Conservation (phyloP, 2,888 invertebrate species). For the Amiota mariae region DNA sequence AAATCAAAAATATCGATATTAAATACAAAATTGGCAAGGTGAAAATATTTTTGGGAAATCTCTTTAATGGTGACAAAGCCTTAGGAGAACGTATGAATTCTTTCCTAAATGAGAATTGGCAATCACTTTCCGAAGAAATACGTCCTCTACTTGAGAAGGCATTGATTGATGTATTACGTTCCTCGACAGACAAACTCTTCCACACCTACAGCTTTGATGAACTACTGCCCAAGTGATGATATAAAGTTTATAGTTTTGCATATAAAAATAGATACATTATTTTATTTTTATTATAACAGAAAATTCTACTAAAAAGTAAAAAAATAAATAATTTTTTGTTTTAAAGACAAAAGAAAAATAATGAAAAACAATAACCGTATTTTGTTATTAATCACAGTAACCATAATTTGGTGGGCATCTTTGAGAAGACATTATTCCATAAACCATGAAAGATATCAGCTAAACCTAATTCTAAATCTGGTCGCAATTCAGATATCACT, state of each 20-base stretch:
- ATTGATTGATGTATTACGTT: conserved; percentile 76
- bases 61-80: conserved; percentile 82
- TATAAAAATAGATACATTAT: conserved; percentile 28
- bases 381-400: conserved; percentile 61
- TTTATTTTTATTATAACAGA: conserved; percentile 2
- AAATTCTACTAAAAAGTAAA: conserved; percentile 19
- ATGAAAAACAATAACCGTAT: conserved; percentile 7
- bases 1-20: conserved; percentile 79
- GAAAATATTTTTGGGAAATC: conserved; percentile 79
- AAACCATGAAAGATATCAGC: conserved; percentile 76
- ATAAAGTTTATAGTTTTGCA: conserved; percentile 32
- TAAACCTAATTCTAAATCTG: conserved; percentile 76
- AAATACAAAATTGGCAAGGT: conserved; percentile 81
- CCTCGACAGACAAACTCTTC: conserved; percentile 78
- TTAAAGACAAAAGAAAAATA: conserved; percentile 38
- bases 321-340: conserved; percentile 19
- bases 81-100: conserved; percentile 83
- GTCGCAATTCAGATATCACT: conserved; percentile 77
- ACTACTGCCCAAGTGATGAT: conserved; percentile 73
- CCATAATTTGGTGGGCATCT: conserved; percentile 77
- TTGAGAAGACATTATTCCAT: conserved; percentile 77
- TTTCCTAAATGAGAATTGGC: conserved; percentile 87
- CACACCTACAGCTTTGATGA: conserved; percentile 77
- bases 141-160: conserved; percentile 81
- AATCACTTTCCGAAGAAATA: conserved; percentile 80